These are phyloP conservation scores for Cyrtorhinus lividipennis DNA, from an alignment of 1,140 invertebrate species.

Conservation along the genomic window DNA sequence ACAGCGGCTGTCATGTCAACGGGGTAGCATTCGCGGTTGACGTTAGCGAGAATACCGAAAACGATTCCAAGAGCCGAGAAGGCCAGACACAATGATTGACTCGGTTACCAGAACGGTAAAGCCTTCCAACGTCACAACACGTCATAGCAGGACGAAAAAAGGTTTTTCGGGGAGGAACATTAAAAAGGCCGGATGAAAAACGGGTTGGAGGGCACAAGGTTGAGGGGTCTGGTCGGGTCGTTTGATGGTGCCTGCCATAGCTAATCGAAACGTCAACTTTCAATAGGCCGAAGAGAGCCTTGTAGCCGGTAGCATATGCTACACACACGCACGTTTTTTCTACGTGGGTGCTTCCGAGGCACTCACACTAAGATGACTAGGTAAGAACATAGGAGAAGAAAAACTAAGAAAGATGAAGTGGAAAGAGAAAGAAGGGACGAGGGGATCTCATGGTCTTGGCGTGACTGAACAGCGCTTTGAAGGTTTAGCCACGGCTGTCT, in stretches of 20 bases:
- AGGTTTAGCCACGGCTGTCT: constrained; percentile 8
- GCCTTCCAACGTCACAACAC: not conserved
- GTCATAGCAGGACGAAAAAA: not conserved
- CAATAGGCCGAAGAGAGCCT: not conserved
- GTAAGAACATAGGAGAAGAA: not conserved
- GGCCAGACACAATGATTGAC: not conserved
- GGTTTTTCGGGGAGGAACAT: not conserved
- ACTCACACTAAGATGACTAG: not conserved
- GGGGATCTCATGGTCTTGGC: not conserved
- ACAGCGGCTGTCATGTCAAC: not conserved
- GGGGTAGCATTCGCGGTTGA: not conserved
- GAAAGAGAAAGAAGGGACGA: not conserved
- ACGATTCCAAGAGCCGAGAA: not conserved
- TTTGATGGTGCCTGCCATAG: not conserved
- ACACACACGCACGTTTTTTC: not conserved
- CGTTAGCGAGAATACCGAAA: not conserved
- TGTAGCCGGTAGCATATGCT: constrained; percentile 1
- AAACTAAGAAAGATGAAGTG: not conserved
- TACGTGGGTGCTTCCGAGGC: not conserved
- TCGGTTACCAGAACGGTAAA: not conserved
- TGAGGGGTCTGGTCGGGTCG: not conserved
- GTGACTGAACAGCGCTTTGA: constrained; percentile 6
- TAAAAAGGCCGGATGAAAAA: not conserved
- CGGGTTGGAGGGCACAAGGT: not conserved
- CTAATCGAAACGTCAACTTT: constrained; percentile 8